A percentile compares a stretch with the other conserved stretches of the same genome.
These are phyloP conservation scores for Eilema sororculum DNA, from an alignment of 2,888 invertebrate species.

Conservation along the genomic window DNA sequence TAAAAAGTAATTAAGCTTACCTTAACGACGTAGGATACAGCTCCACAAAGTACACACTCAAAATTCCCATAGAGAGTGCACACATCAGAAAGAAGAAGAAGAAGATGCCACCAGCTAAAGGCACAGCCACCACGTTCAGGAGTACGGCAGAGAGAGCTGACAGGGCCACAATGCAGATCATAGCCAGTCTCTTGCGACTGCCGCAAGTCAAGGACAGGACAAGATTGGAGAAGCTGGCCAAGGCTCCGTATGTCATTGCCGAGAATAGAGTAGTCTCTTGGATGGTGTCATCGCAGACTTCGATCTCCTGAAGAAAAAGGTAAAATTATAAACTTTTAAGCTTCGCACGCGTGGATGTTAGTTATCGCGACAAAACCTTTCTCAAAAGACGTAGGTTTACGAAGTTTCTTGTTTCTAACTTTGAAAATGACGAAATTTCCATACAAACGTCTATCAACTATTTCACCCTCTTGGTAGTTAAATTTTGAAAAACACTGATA, in stretches of 20 bases:
- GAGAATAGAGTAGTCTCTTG: constrained; percentile 79
- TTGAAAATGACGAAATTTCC: too few species aligned
- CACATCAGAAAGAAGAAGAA: constrained; percentile 81
- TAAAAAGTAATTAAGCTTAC: constrained; percentile 53
- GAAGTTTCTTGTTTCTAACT: too few species aligned
- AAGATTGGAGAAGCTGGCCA: constrained; percentile 75
- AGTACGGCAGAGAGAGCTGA: constrained; percentile 71
- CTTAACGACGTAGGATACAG: constrained; percentile 81
- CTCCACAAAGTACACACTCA: constrained; percentile 83
- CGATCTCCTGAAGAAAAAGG: constrained; percentile 55
- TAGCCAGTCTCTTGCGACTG: constrained; percentile 73
- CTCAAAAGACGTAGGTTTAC: too few species aligned
- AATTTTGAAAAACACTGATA: too few species aligned
- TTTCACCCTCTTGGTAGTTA: too few species aligned
- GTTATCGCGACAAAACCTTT: too few species aligned
- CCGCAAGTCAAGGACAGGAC: constrained; percentile 79
- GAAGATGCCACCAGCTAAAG: constrained; percentile 78
- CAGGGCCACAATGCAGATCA: constrained; percentile 70
- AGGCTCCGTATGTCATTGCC: constrained; percentile 79
- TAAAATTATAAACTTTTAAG: background rate
- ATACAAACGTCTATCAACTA: too few species aligned
- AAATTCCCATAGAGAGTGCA: constrained; percentile 79
- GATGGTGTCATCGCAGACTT: constrained; percentile 78
- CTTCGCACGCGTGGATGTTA: too few species aligned
- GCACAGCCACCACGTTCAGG: constrained; percentile 71